These are phyloP conservation scores for Gila orcuttii DNA, from an alignment of 2,113 vertebrate genomes.

Conservation along the genomic window DNA sequence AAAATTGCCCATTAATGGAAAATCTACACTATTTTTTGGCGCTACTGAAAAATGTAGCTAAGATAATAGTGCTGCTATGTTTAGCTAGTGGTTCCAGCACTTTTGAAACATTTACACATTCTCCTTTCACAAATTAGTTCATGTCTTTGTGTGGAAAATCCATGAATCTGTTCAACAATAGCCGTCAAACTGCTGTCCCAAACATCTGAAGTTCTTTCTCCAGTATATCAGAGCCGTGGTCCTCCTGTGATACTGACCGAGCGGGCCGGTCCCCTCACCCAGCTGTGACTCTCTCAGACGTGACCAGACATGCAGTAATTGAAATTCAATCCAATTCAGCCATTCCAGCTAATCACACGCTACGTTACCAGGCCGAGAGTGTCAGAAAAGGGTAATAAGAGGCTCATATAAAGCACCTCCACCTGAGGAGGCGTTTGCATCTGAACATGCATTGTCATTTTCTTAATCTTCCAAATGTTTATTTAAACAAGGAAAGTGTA, in stretches of 20 bases:
- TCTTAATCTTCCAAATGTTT: background rate
- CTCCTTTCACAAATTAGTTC: background rate
- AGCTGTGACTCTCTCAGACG: background rate
- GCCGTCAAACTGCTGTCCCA: background rate
- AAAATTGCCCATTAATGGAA: no score
- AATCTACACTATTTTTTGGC: no score
- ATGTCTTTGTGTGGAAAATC: background rate
- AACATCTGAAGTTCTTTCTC: constrained; percentile 6
- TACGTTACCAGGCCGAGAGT: constrained; percentile 5
- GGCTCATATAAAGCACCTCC: background rate
- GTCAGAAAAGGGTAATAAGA: constrained; percentile 17
- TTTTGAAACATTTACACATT: background rate
- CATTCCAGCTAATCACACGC: constrained; percentile 23
- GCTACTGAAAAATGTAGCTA: background rate
- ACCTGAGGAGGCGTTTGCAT: background rate
- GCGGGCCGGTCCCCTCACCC: background rate
- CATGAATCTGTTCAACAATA: background rate
- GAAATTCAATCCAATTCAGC: constrained; percentile 13
- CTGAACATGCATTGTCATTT: background rate
- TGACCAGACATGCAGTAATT: constrained; percentile 7
- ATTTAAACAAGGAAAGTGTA: background rate
- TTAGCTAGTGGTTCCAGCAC: background rate
- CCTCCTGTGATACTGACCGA: background rate
- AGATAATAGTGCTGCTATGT: background rate
- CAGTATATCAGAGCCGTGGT: background rate